Base-by-base conservation (phyloP, 2,113 vertebrate genomes). In the Ciconia maguari region DNA sequence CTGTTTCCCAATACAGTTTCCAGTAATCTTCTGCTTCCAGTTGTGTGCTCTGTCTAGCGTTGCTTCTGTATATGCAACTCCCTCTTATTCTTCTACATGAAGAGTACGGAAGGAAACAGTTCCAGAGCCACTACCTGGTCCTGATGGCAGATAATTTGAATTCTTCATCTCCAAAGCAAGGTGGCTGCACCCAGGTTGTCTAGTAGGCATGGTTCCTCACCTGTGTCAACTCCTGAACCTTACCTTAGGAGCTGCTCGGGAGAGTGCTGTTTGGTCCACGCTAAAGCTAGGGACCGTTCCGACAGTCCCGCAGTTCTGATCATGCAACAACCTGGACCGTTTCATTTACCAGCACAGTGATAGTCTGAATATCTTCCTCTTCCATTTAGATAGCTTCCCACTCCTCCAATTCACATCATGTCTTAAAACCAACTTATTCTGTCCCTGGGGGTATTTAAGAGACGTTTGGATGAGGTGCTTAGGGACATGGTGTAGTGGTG, bases 241-340 rank as follows among this genome's bases (percentile, higher is more conserved):
- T 3, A 32, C 36, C 54, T 42, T 3, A 12, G 78, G 49, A 62
- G 32, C 30, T 34, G n/a, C 49, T 9, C 8, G 38, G 36, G 9
- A 42, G 46, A 19, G 42, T 4, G 6, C 42, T 2, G 5, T 7
- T 12, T 44, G 66, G 27, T 11, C 34, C 52, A 2, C 0, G 3
- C 44, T 5, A 6, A 36, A 13, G 14, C 52, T 8, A 5, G 41
- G 54, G 30, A 9, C 19, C 12, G 25, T 5, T 32, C 25, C 1
- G 5, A 44, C 36, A 41, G 42, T 26, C 34, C 38, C 6, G 30
- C 20, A 15, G n/a, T 10, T 69, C 20, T 8, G n/a, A 27, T 12
- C 62, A 19, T 1, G 17, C 41, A n/a, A 15, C 32, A 17, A 10
- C 55, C 55, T 21, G 42, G 26, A 26, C 17, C 0, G 6, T 11